Evolutionary conservation across 1,140 invertebrate species (phyloP).

Genomic region (Stegodyphus mimosarum): DNA sequence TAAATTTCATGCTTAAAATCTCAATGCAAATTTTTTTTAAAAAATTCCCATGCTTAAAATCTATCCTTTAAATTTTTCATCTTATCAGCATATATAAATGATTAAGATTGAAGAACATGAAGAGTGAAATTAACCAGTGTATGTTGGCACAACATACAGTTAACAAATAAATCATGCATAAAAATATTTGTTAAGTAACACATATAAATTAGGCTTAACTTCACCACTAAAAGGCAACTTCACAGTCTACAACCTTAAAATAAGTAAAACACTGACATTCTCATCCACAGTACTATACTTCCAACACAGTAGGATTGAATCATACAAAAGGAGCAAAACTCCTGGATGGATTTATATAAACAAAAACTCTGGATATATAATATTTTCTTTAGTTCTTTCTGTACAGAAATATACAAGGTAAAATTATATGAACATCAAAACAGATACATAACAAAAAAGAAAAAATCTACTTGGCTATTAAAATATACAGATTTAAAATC

Average conservation of each 20-base stretch:
- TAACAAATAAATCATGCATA: no score
- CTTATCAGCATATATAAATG: not conserved
- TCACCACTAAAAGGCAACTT: not conserved
- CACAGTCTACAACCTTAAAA: not conserved
- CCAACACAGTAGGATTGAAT: constrained; percentile 34
- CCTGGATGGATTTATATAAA: constrained; percentile 59
- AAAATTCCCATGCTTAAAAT: no score
- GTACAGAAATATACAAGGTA: constrained; percentile 61
- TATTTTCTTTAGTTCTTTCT: constrained; percentile 61
- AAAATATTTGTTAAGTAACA: no score
- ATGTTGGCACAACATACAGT: no score
- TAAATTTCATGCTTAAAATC: no score
- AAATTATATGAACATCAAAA: constrained; percentile 53
- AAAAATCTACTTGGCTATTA: constrained; percentile 58
- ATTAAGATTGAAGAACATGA: not conserved
- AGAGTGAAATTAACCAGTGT: not conserved
- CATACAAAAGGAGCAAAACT: constrained; percentile 42
- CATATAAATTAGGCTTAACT: no score
- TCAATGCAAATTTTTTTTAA: no score
- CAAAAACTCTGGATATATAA: constrained; percentile 60
- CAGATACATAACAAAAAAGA: constrained; percentile 50
- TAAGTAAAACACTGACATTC: constrained; percentile 4
- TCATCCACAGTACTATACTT: not conserved
- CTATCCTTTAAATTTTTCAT: no score
- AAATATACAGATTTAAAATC: constrained; percentile 60